phyloP scores from a whole-genome alignment of 92 coral and sea anemone genomes.

The Parazoanthus swiftii region DNA sequence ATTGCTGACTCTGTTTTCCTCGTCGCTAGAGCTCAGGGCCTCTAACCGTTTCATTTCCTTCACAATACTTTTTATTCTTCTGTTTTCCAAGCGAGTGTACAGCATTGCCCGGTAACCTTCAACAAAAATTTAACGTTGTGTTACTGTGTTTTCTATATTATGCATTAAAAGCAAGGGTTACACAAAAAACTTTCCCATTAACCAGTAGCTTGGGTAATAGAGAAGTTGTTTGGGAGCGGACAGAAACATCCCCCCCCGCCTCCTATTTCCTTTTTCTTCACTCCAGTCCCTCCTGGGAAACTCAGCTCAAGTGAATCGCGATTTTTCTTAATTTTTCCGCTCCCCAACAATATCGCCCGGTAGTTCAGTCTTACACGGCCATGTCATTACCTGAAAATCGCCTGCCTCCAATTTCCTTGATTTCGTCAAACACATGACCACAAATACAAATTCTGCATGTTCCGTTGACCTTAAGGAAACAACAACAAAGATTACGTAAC shows the following conservation, averaged over 20 bases:
- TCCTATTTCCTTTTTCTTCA: no score
- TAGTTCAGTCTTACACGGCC: no score
- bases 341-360: no score
- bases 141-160: neutral
- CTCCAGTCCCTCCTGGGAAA: no score
- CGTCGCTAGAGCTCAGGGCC: neutral
- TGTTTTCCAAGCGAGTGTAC: slow-evolving; percentile 14
- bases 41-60: slow-evolving; percentile 11
- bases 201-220: no score
- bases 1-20: slow-evolving; percentile 9
- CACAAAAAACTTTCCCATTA: neutral
- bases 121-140: neutral
- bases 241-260: no score
- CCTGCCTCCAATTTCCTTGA: slow-evolving; percentile 8
- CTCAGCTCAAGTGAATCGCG: no score
- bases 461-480: neutral
- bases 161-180: neutral
- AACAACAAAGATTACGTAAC: neutral
- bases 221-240: no score
- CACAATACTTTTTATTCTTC: neutral
- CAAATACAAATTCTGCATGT: slow-evolving; percentile 1
- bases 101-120: slow-evolving; percentile 29
- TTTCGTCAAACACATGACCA: slow-evolving; percentile 7
- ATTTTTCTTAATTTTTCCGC: no score
- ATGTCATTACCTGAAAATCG: neutral